phyloP scores from a whole-genome alignment of 2,888 invertebrate genomes.

The Escarpia spicata region DNA sequence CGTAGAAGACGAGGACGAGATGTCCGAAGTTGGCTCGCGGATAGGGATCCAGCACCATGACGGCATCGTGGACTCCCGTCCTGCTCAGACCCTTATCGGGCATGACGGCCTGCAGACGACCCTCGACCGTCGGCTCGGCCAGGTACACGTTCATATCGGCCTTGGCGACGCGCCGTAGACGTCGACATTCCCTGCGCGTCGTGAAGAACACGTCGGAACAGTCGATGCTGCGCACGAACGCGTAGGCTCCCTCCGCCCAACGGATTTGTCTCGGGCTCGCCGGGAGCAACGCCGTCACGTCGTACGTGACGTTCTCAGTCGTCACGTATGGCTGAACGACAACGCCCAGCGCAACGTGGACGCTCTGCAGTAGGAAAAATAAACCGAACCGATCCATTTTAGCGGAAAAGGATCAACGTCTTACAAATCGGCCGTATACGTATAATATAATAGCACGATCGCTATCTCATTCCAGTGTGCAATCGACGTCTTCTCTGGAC shows the following conservation, averaged over 20 bases:
- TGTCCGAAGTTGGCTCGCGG: constrained; percentile 69
- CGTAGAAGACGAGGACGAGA: constrained; percentile 67
- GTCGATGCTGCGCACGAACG: constrained; percentile 50
- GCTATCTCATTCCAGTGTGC: neutral
- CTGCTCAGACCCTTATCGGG: constrained; percentile 63
- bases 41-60: constrained; percentile 68
- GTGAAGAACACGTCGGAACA: constrained; percentile 59
- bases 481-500: neutral
- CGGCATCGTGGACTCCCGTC: constrained; percentile 63
- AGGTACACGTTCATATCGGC: constrained; percentile 55
- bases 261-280: constrained; percentile 45
- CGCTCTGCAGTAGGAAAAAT: neutral
- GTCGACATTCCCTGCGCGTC: constrained; percentile 56
- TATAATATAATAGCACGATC: neutral
- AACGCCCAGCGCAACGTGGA: neutral
- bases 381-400: neutral
- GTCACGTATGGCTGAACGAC: neutral
- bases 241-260: constrained; percentile 59
- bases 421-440: neutral
- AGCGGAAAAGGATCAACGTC: neutral
- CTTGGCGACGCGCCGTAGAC: constrained; percentile 47
- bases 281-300: neutral
- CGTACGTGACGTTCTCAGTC: constrained; percentile 27
- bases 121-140: constrained; percentile 54
- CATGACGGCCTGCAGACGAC: constrained; percentile 54